Evolutionary conservation across 2,888 invertebrate species (phyloP).

Genomic region (Rotaria socialis): DNA sequence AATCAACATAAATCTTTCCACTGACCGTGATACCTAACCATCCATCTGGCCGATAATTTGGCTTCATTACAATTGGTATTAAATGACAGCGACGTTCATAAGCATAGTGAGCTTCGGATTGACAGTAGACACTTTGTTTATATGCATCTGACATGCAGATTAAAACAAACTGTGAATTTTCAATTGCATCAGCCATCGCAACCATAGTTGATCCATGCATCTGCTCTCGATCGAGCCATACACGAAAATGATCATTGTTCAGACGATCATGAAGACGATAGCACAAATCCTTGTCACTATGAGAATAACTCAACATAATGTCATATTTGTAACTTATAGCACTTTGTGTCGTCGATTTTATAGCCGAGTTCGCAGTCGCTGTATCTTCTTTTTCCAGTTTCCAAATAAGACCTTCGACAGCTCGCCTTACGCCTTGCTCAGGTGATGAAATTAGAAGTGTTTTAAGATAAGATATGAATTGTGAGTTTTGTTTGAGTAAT

Average conservation of each 20-base stretch:
- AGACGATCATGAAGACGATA: conserved; percentile 10
- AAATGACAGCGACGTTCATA: not conserved
- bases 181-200: not conserved
- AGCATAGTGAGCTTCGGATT: conserved; percentile 26
- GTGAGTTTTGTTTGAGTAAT: not conserved
- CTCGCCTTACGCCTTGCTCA: not conserved
- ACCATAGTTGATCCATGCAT: not conserved
- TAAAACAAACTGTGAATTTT: not conserved
- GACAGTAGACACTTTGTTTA: conserved; percentile 34
- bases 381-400: conserved; percentile 20
- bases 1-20: not conserved
- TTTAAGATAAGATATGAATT: not conserved
- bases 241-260: not conserved
- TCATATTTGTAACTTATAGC: not conserved
- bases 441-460: not conserved
- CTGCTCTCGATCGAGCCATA: not conserved
- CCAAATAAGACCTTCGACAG: not conserved
- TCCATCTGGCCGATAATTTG: conserved; percentile 24
- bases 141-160: conserved; percentile 28
- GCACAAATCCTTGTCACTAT: conserved; percentile 1
- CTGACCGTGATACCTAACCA: not conserved
- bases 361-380: not conserved
- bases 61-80: not conserved
- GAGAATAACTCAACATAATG: conserved; percentile 31
- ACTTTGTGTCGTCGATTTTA: not conserved